phyloP scores from a whole-genome alignment of 1,140 invertebrate genomes.

The Matsumurasca onukii region DNA sequence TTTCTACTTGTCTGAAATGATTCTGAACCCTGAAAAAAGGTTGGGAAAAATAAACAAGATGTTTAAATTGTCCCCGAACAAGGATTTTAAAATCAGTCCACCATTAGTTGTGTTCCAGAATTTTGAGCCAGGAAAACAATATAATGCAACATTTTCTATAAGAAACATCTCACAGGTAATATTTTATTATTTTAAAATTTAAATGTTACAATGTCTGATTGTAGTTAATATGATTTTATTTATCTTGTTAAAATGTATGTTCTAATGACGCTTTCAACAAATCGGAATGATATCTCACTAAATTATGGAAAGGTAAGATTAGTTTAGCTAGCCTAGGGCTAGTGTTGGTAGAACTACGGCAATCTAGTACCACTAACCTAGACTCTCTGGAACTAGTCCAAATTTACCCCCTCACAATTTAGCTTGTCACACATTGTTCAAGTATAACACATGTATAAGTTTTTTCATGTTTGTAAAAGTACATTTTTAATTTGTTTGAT shows the following conservation, averaged over 20 bases:
- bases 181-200: conserved; percentile 8
- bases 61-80: neutral
- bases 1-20: conserved; percentile 9
- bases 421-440: neutral
- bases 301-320: neutral
- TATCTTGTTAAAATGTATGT: neutral
- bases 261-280: neutral
- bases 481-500: no score
- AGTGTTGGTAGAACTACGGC: neutral
- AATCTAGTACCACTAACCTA: neutral
- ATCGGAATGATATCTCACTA: neutral
- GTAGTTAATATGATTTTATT: neutral
- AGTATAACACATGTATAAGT: no score
- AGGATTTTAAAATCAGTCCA: conserved; percentile 17
- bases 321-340: no score
- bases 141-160: neutral
- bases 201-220: neutral
- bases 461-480: no score
- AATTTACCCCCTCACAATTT: no score
- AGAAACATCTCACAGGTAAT: neutral
- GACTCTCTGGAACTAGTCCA: no score
- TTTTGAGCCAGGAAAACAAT: conserved; percentile 14
- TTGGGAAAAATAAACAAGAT: neutral
- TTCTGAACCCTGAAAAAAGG: neutral
- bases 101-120: conserved; percentile 3